Percentiles rank a stretch among this genome's conserved stretches.
Conservation (phyloP, 2,888 invertebrate species). For the Scrobipalpa atriplicella region DNA sequence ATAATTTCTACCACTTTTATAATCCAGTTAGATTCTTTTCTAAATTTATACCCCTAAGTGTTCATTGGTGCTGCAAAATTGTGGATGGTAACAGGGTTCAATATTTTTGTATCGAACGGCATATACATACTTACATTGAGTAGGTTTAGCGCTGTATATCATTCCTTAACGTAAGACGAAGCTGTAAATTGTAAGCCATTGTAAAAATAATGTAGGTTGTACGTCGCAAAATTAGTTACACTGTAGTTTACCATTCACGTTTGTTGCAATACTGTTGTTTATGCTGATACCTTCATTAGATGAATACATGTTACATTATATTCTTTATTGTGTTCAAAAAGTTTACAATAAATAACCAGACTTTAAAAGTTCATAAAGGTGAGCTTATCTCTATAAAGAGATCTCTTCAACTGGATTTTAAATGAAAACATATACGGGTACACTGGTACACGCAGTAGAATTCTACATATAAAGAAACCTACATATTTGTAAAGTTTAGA, state of each 20-base stretch:
- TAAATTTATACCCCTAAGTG: conserved; percentile 58
- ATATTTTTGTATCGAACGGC: conserved; percentile 60
- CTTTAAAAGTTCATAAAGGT: no score
- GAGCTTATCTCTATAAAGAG: no score
- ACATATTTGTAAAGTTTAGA: no score
- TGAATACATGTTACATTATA: no score
- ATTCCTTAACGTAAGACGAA: conserved; percentile 68
- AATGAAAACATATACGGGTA: no score
- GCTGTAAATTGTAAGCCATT: conserved; percentile 66
- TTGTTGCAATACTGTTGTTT: conserved; percentile 33
- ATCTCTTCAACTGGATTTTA: no score
- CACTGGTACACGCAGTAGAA: no score
- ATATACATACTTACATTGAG: conserved; percentile 48
- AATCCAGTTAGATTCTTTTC: conserved; percentile 41
- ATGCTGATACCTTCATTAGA: background rate
- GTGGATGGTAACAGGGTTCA: conserved; percentile 66
- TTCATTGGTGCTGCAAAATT: conserved; percentile 74
- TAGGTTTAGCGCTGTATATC: conserved; percentile 55
- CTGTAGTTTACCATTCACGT: conserved; percentile 37
- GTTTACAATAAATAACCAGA: no score
- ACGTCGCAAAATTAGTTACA: conserved; percentile 55
- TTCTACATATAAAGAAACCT: no score
- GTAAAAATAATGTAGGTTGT: conserved; percentile 49
- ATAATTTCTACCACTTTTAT: conserved; percentile 28
- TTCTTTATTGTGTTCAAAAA: no score